Evolutionary conservation across 2,888 invertebrate species (phyloP).

Genomic region (Agonopterix heracliana): DNA sequence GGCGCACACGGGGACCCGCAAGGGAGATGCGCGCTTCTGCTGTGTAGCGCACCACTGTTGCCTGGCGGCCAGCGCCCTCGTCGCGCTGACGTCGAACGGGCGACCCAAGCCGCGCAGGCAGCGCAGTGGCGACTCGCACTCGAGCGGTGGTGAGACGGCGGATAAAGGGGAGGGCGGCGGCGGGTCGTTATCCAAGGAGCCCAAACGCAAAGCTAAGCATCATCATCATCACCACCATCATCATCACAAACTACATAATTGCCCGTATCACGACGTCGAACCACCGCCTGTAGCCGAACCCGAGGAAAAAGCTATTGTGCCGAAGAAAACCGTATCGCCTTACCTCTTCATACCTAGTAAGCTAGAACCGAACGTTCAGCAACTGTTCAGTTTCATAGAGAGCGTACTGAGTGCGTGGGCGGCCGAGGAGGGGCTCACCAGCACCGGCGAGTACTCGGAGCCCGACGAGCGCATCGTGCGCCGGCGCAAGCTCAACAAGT

Average conservation of each 20-base stretch:
- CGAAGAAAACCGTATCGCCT: constrained; percentile 69
- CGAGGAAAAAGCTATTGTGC: constrained; percentile 48
- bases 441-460: constrained; percentile 84
- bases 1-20: constrained; percentile 56
- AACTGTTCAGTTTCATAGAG: constrained; percentile 88
- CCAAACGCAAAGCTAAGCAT: constrained; percentile 53
- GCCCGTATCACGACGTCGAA: constrained; percentile 62
- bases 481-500: constrained; percentile 76
- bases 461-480: constrained; percentile 82
- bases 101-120: constrained; percentile 55
- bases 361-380: constrained; percentile 86
- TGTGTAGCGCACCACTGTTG: constrained; percentile 73
- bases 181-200: constrained; percentile 36
- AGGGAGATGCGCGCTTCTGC: constrained; percentile 64
- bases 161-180: constrained; percentile 55
- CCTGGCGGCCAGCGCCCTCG: constrained; percentile 59
- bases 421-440: constrained; percentile 82
- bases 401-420: constrained; percentile 88
- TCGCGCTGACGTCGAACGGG: constrained; percentile 53
- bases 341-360: constrained; percentile 72
- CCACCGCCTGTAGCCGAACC: constrained; percentile 52
- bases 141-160: constrained; percentile 63
- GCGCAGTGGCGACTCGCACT: constrained; percentile 66
- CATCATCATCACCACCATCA: constrained; percentile 62
- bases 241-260: constrained; percentile 61